Evolutionary conservation across 2,113 vertebrate genomes (phyloP).

Genomic region (Spizaetus ornatus): DNA sequence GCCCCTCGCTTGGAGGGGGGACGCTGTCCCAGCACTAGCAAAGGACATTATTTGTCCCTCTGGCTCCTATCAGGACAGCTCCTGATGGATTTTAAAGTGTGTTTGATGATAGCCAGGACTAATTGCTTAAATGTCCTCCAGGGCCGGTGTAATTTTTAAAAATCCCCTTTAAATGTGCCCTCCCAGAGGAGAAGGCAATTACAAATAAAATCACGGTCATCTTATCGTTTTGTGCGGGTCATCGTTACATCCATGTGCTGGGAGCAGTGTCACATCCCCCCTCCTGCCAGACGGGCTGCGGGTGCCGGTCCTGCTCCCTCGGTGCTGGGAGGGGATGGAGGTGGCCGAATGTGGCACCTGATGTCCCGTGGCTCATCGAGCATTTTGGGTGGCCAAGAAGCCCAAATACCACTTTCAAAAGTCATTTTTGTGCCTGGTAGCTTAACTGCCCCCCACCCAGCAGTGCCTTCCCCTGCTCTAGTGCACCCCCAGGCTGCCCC

Average conservation of each 20-base stretch:
- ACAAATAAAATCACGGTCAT: neutral
- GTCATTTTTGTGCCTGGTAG: neutral
- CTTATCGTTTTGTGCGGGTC: rapidly evolving
- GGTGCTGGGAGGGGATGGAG: neutral
- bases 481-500: neutral
- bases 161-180: neutral
- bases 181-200: neutral
- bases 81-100: neutral
- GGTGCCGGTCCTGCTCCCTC: neutral
- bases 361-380: rapidly evolving
- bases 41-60: neutral
- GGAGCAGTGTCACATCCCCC: neutral
- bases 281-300: neutral
- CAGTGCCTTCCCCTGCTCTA: neutral
- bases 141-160: neutral
- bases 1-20: neutral
- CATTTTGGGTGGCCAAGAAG: neutral
- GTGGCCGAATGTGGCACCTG: neutral
- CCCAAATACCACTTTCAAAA: neutral
- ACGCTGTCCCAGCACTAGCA: neutral
- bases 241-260: neutral
- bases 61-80: neutral
- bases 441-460: neutral
- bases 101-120: neutral
- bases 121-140: neutral